Evolutionary conservation across 2,888 invertebrate genomes (phyloP).

Genomic region (Lepeophtheirus nordmannii): DNA sequence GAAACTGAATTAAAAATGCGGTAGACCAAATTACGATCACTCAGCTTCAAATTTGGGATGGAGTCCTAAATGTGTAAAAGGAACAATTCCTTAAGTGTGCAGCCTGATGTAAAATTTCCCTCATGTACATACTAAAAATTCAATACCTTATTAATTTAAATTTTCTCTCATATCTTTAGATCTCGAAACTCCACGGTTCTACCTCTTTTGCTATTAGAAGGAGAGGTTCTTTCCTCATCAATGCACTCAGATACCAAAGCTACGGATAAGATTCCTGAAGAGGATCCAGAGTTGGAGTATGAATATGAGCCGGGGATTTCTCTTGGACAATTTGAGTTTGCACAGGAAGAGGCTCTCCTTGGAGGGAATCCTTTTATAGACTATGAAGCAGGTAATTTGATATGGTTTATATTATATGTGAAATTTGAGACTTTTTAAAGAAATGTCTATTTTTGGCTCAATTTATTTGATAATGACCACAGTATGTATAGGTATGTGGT

Average conservation of each 20-base stretch:
- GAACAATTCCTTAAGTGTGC: too few relatives aligned
- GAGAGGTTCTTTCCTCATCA: not conserved
- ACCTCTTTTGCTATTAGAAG: not conserved
- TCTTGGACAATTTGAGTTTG: constrained; percentile 4
- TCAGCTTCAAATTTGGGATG: too few relatives aligned
- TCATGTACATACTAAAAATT: too few relatives aligned
- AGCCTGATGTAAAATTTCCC: too few relatives aligned
- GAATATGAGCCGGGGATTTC: constrained; percentile 20
- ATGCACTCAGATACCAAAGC: not conserved
- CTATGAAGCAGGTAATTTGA: constrained; percentile 14
- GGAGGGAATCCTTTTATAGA: constrained; percentile 12
- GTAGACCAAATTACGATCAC: too few relatives aligned
- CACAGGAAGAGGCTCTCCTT: not conserved
- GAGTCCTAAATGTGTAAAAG: too few relatives aligned
- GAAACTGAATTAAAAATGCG: too few relatives aligned
- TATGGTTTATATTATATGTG: not conserved
- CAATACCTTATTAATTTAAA: too few relatives aligned
- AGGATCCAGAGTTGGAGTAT: constrained; percentile 9
- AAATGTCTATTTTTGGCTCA: too few relatives aligned
- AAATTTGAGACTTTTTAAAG: too few relatives aligned
- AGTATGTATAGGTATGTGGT: too few relatives aligned
- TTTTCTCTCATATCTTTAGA: not conserved
- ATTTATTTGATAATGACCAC: too few relatives aligned
- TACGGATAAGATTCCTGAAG: not conserved
- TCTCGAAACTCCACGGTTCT: not conserved